Evolutionary conservation across 2,797 vertebrate genomes (phyloP).

Genomic region (Pseudocheirus occidentalis): DNA sequence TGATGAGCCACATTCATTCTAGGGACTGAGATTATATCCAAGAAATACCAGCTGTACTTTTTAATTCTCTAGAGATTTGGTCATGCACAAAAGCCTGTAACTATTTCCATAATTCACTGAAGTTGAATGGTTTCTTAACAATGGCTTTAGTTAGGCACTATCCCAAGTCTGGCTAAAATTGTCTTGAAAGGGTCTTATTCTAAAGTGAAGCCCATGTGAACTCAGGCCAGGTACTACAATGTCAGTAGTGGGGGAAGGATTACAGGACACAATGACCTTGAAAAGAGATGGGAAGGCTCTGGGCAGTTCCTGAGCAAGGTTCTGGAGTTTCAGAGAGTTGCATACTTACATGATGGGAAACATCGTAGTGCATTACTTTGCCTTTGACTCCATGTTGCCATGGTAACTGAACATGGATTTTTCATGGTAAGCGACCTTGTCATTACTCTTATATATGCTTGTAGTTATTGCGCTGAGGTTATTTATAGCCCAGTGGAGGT

Average conservation of each 20-base stretch:
- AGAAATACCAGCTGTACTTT: neutral
- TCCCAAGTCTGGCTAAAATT: neutral
- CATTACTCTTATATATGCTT: conserved; percentile 78
- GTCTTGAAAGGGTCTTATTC: neutral
- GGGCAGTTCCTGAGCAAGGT: neutral
- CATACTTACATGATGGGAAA: conserved; percentile 62
- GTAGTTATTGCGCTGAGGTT: conserved; percentile 78
- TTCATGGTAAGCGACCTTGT: conserved; percentile 83
- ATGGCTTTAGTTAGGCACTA: neutral
- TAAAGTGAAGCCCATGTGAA: neutral
- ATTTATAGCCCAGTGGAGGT: conserved; percentile 82
- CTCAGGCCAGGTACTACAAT: neutral
- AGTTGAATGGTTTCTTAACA: no score
- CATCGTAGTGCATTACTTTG: conserved; percentile 72
- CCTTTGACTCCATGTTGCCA: conserved; percentile 79
- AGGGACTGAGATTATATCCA: neutral
- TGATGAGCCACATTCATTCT: neutral
- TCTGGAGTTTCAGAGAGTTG: neutral
- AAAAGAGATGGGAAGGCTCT: neutral
- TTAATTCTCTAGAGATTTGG: neutral
- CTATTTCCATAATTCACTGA: neutral
- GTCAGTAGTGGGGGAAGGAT: neutral
- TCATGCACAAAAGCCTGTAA: rapidly evolving
- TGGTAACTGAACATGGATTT: conserved; percentile 82
- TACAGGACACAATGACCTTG: neutral